Base-by-base conservation (phyloP, 2,113 vertebrate genomes). In the Chrysochloris asiatica region DNA sequence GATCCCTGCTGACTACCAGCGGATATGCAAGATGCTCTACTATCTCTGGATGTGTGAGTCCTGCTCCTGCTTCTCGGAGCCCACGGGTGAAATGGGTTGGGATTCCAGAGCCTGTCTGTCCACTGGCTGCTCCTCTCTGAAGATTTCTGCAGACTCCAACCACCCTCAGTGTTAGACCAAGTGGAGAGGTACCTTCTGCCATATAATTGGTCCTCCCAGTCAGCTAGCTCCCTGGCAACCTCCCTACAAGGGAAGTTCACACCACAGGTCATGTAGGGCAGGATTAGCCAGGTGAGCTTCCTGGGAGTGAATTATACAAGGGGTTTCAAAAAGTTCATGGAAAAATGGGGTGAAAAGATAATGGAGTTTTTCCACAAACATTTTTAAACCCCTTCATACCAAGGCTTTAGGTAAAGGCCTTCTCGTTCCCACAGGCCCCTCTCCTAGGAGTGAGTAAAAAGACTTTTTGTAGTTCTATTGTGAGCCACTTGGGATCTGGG, bases 11-110 rank as follows among this genome's bases (percentile, higher is more conserved):
- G 99, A 99, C 78, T 99, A 98, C 95, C 99, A 99, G 95, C 96
- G 98, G 94, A 98, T 98, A 95, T 99, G 99, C 98, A 99, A 98
- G 98, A 99, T 99, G 98, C 98, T 99, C 41, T 99, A 99, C 96
- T 99, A 99, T 97, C 97, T 99, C 78, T 99, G 99, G 99, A 99
- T 99, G 99, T 95, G 99, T 99, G 96, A 98, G 99, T 99, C 48
- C 6, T 0, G 3, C 16, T 22, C 22, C 61, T 16, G 61, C 21
- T 7, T 61, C 36, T 21, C 19, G 4, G 61, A 2, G 82, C 69
- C 21, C 38, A 24, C 0, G 43, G 73, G 21, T 7, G 26, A 65
- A 41, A 1, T 22, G 73, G 21, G n/a, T 16, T 72, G 1, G 41
- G 24, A 47, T 19, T 54, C 0, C n/a, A 72, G 85, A 67, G 9